phyloP scores from a whole-genome alignment of 2,113 vertebrate genomes.

The Alces alces region DNA sequence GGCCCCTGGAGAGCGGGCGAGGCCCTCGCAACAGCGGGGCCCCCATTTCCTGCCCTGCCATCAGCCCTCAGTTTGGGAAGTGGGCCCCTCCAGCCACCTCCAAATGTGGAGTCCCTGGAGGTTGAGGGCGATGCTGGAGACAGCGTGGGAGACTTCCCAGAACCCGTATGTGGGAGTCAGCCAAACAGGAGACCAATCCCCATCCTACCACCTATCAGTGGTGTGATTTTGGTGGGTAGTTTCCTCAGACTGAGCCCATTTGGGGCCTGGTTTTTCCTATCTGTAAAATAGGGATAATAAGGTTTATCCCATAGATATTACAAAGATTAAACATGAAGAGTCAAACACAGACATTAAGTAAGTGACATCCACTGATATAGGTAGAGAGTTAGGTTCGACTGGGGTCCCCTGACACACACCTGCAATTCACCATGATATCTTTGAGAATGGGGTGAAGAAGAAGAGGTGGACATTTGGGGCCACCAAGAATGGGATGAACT shows the following conservation, averaged over 20 bases:
- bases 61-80: neutral
- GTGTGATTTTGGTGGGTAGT: neutral
- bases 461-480: neutral
- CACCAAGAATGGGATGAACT: fast-evolving
- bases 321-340: neutral
- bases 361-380: too few relatives aligned
- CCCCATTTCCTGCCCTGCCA: neutral
- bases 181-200: too few relatives aligned
- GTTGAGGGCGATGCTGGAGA: fast-evolving
- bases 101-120: neutral
- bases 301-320: neutral
- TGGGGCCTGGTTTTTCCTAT: neutral
- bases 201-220: fast-evolving
- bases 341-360: neutral
- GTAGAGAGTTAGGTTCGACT: neutral
- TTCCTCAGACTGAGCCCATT: too few relatives aligned
- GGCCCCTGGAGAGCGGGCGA: fast-evolving
- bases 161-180: neutral
- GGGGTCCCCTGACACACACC: neutral
- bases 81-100: neutral
- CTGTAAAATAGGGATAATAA: neutral
- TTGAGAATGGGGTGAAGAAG: neutral
- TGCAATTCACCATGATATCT: too few relatives aligned
- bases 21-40: neutral
- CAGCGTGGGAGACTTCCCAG: neutral